Conservation (phyloP, 37 sponge, comb jelly and placozoan genomes). For the Halisarca cf. caerulea region DNA sequence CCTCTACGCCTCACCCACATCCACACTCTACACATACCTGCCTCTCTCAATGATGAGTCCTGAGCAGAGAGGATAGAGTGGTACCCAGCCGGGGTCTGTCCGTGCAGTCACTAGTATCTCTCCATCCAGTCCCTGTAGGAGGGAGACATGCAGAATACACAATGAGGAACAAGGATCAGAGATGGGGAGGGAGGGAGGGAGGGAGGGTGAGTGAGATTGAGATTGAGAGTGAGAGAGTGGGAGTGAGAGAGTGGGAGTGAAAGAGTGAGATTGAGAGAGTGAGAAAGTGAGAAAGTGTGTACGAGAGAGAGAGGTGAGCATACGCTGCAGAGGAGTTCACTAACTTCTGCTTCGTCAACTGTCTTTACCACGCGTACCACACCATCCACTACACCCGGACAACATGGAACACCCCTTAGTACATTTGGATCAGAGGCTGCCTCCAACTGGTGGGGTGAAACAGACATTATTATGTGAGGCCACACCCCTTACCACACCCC, state of each 20-base stretch:
- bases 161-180: no score
- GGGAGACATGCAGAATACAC: no score
- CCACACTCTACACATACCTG: no score
- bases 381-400: conserved; percentile 85
- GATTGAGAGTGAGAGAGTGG: not conserved
- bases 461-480: not conserved
- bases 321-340: no score
- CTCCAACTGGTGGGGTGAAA: conserved; percentile 35
- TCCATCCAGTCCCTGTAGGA: conserved; percentile 57
- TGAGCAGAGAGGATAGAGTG: conserved; percentile 85
- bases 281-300: not conserved
- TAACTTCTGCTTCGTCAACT: conserved; percentile 65
- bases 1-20: no score
- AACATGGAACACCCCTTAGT: conserved; percentile 75
- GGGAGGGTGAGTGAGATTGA: not conserved
- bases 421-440: conserved; percentile 80
- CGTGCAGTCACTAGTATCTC: conserved; percentile 89
- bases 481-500: not conserved
- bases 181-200: not conserved
- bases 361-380: conserved; percentile 70
- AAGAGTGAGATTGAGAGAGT: not conserved
- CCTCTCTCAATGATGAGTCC: conserved; percentile 88
- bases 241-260: not conserved
- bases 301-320: not conserved
- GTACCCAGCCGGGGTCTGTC: conserved; percentile 93